phyloP scores from a whole-genome alignment of 2,113 vertebrate species.

The Mungos mungo region DNA sequence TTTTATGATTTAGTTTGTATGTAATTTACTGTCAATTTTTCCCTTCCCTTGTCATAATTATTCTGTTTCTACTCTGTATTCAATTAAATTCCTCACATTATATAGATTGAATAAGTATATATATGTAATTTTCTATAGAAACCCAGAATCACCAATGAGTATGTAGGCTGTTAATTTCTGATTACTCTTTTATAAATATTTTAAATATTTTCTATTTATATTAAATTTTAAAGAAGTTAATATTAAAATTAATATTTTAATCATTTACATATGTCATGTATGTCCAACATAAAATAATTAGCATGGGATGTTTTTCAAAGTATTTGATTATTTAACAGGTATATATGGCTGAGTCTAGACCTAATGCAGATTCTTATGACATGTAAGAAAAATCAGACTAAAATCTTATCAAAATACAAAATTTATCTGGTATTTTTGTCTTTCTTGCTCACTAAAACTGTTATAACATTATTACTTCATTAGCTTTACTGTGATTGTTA shows the following conservation, averaged over 20 bases:
- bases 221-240: background rate
- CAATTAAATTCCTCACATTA: background rate
- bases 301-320: background rate
- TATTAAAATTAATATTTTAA: background rate
- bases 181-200: background rate
- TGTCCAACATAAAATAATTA: background rate
- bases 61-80: background rate
- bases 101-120: background rate
- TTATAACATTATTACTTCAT: background rate
- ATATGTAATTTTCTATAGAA: background rate
- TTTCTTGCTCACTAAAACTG: background rate
- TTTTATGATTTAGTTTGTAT: background rate
- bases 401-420: conserved; percentile 3
- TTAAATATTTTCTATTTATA: background rate
- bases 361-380: background rate
- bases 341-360: background rate
- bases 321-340: background rate
- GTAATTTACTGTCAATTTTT: background rate
- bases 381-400: background rate
- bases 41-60: background rate
- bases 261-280: background rate
- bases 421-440: background rate
- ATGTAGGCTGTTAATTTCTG: background rate
- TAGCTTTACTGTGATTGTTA: background rate
- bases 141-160: background rate